Evolutionary conservation across 2,888 invertebrate species (phyloP), one percentile per base, ranked within the genome.

Genomic region (Noctua fimbriata): DNA sequence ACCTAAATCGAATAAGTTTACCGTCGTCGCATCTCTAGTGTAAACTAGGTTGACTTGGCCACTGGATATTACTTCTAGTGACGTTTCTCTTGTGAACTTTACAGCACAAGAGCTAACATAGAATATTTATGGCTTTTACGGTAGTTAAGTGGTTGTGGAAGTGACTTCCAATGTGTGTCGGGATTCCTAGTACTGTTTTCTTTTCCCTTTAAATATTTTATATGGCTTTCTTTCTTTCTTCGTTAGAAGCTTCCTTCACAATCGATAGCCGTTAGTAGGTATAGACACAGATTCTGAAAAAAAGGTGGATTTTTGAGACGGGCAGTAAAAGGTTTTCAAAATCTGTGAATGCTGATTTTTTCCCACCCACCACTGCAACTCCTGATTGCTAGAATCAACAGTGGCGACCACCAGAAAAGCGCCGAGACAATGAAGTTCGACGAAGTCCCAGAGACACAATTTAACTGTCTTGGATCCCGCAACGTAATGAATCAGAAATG

Each of bases 31-130:
- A 83, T 74, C 79, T n/a, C 79, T 83, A 87, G 67, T 28, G n/a
- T 36, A 71, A 76, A 73, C 73, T 84, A 72, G 81, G 52, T 87
- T 67, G 63, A 32, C 55, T 71, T 21, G 36, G 47, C 41, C 24
- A 77, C 28, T 55, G 24, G 24, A 60, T 72, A 73, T 79, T 66
- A 66, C 55, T 58, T 66, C 10, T 2, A 44, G 18, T 60, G 69
- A 66, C 73, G 44, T 87, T 87, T 60, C 63, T 58, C 69, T 66
- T 69, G 55, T 49, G 36, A 82, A 83, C 55, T 86, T 83, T 49
- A 41, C 21, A 65, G 21, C 44, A 14, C 47, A 55, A 49, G 69
- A 73, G 18, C 63, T 71, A 66, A 7, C 32, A 24, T 65, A n/a
- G 36, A 77, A 83, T 76, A 78, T 78, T 78, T 72, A 74, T 71